Conservation (phyloP, 2,113 vertebrate species). For the Chiloscyllium plagiosum region DNA sequence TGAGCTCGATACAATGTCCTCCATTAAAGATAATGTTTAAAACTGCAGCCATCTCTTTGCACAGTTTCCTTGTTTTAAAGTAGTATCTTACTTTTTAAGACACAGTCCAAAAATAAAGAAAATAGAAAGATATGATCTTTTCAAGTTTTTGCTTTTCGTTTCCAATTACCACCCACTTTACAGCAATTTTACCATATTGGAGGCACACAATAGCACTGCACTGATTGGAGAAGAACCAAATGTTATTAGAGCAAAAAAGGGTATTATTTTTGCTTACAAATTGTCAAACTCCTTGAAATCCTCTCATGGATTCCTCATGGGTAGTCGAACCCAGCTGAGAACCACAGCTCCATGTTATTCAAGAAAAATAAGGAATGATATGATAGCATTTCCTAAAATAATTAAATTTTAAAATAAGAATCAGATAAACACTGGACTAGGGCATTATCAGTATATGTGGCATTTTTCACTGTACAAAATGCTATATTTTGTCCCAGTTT, state of each 20-base stretch:
- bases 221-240: neutral
- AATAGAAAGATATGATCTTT: too few species aligned
- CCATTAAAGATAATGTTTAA: too few species aligned
- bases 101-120: too few species aligned
- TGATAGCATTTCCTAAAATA: neutral
- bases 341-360: neutral
- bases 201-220: neutral
- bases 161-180: neutral
- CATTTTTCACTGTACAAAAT: neutral
- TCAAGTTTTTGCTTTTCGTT: neutral
- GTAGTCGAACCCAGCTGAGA: neutral
- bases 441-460: neutral
- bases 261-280: neutral
- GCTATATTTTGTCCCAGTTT: neutral
- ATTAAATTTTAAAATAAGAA: neutral
- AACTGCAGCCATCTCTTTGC: too few species aligned
- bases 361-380: neutral
- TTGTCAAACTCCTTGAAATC: neutral
- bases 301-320: neutral
- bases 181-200: neutral
- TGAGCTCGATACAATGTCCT: too few species aligned
- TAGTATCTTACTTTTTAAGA: too few species aligned
- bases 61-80: too few species aligned
- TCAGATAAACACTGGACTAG: neutral
- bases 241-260: neutral